Base-by-base conservation (phyloP, 2,797 vertebrate genomes). In the Thunnus albacares region DNA sequence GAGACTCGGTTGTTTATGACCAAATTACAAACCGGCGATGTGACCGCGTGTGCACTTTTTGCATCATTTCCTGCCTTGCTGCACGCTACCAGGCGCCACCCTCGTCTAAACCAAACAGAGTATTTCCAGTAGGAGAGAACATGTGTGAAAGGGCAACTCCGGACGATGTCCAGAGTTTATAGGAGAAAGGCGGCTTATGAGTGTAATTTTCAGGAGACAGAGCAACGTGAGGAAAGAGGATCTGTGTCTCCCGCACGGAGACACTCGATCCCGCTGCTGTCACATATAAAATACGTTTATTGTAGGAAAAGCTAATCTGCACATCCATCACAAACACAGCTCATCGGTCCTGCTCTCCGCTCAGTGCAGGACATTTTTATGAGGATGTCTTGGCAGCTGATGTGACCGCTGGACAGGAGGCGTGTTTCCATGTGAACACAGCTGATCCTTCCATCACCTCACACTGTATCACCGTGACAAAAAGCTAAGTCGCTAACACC, bases 381-480 rank as follows among this genome's bases (percentile, higher is more conserved):
- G 55, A 53, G 47, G 15, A 13, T 2, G 73, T 24, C 1, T 7
- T 62, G 70, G 59, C 70, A 15, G 66, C 2, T 0, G 13, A 24
- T 6, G 43, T 1, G 20, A 67, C 63, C 35, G 3, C 68, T 4
- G 63, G 30, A 51, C 33, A 5, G 45, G 45, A 72, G 75, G 59
- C n/a, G 10, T 49, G 62, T 68, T 75, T 70, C 75, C 71, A 58
- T 35, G 11, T 3, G 3, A 52, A 22, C 70, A 13, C 22, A 62
- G 43, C 76, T 77, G 72, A 82, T 87, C 53, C 63, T 66, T 71
- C 68, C 78, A 18, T 86, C 81, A 51, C 8, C 62, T 82, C 79
- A 51, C 79, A 72, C 83, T 2, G 45, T 59, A 71, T 85, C 80
- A 30, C 12, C 1, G 9, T 82, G 64, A 80, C 81, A 63, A 6